phyloP scores from a whole-genome alignment of 1,140 invertebrate species.

The Hyposmocoma kahamanoa region DNA sequence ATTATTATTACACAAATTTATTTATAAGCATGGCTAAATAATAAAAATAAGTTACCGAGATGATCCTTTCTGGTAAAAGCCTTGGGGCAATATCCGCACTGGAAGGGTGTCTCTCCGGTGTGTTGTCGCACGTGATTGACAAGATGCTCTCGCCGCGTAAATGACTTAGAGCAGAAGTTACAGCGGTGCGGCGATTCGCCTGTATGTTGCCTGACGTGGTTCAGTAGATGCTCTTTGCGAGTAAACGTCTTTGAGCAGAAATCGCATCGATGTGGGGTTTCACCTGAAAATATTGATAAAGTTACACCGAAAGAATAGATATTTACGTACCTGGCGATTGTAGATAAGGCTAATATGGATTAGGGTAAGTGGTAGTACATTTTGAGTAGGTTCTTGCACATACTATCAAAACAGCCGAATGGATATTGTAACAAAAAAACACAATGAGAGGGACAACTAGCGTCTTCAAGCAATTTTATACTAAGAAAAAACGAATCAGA shows the following conservation, averaged over 20 bases:
- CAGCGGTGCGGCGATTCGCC: conserved; percentile 88
- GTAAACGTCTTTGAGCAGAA: conserved; percentile 90
- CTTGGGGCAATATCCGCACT: conserved; percentile 89
- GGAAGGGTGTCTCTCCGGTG: conserved; percentile 88
- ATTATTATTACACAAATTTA: too few relatives aligned
- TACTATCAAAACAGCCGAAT: too few relatives aligned
- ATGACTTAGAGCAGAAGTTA: conserved; percentile 87
- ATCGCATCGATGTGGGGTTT: conserved; percentile 89
- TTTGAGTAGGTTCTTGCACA: too few relatives aligned
- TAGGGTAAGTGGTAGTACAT: too few relatives aligned
- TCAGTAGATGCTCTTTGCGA: conserved; percentile 86
- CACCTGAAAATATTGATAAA: conserved; percentile 68
- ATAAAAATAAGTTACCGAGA: conserved; percentile 79
- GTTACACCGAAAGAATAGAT: not conserved
- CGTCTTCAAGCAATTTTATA: too few relatives aligned
- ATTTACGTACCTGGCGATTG: too few relatives aligned
- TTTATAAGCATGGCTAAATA: too few relatives aligned
- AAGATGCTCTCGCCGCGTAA: conserved; percentile 88
- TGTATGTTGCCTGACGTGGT: conserved; percentile 89
- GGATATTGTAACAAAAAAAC: too few relatives aligned
- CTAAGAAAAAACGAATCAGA: too few relatives aligned
- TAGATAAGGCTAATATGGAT: too few relatives aligned
- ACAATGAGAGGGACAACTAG: too few relatives aligned
- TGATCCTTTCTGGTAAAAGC: conserved; percentile 90
- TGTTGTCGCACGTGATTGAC: conserved; percentile 89